These are phyloP conservation scores for Siniperca knerii DNA, from an alignment of 2,113 vertebrate genomes.

Conservation along the genomic window DNA sequence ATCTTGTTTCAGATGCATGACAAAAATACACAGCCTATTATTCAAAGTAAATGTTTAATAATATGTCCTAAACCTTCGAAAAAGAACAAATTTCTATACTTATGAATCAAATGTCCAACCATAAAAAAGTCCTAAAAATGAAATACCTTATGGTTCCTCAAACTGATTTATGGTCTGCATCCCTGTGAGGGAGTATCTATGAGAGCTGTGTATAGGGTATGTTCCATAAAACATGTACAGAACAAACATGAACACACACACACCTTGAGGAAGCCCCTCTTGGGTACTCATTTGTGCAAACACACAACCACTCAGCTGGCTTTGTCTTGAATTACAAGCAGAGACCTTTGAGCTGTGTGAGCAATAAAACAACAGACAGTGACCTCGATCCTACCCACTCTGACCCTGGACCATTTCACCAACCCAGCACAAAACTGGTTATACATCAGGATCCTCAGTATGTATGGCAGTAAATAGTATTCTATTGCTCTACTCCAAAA, in stretches of 20 bases:
- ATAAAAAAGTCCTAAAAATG: not conserved
- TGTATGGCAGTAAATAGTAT: conserved; percentile 54
- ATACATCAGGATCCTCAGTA: conserved; percentile 37
- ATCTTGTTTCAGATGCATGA: not conserved
- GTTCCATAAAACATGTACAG: conserved; percentile 9
- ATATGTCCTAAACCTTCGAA: not conserved
- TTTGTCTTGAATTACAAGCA: conserved; percentile 39
- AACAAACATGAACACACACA: conserved; percentile 11
- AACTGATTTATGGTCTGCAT: conserved; percentile 14
- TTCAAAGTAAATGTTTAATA: not conserved
- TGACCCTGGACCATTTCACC: conserved; percentile 46
- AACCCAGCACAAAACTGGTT: conserved; percentile 48
- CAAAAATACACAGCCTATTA: not conserved
- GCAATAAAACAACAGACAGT: conserved; percentile 47
- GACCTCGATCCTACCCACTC: conserved; percentile 38
- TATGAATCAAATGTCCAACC: not conserved
- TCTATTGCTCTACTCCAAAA: conserved; percentile 13
- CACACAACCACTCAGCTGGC: conserved; percentile 6
- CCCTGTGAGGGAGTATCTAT: not conserved
- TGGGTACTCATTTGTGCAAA: conserved; percentile 27
- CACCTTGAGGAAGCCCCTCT: conserved; percentile 2
- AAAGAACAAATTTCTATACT: not conserved
- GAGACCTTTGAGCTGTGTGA: conserved; percentile 24
- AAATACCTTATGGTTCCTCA: not conserved
- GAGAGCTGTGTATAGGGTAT: not conserved